Conservation (phyloP, 1,140 invertebrate species). For the Aphelenchoides fujianensis region DNA sequence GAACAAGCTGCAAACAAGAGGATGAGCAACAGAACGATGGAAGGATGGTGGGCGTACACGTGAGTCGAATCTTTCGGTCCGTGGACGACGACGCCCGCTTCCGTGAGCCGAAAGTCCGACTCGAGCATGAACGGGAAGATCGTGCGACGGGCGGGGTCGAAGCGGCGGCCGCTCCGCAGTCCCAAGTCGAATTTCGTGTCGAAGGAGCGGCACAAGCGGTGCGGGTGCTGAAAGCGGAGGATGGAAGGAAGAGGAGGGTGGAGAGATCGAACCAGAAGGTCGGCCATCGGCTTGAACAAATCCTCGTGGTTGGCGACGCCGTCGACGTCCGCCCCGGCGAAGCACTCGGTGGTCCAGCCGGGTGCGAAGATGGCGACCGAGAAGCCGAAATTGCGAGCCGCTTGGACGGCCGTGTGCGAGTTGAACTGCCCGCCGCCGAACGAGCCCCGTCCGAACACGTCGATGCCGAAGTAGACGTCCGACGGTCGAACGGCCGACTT, state of each 20-base stretch:
- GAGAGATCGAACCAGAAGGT: background rate
- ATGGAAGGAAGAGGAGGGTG: no score
- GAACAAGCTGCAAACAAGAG: conserved; percentile 21
- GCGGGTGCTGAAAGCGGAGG: background rate
- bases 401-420: conserved; percentile 69
- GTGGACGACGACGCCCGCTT: background rate
- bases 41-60: conserved; percentile 16
- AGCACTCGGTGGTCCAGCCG: conserved; percentile 44
- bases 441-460: conserved; percentile 88
- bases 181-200: background rate
- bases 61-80: conserved; percentile 7
- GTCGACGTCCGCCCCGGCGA: conserved; percentile 7
- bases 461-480: conserved; percentile 86
- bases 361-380: conserved; percentile 45
- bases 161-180: background rate
- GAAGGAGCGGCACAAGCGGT: background rate
- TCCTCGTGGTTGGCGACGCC: background rate
- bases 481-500: conserved; percentile 34
- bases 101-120: background rate
- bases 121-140: conserved; percentile 20
- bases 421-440: conserved; percentile 82
- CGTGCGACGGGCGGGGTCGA: background rate
- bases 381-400: conserved; percentile 28
- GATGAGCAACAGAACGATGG: no score
- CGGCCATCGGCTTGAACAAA: background rate